These are phyloP conservation scores for Ameiurus melas DNA, from an alignment of 2,113 vertebrate species.

Conservation along the genomic window DNA sequence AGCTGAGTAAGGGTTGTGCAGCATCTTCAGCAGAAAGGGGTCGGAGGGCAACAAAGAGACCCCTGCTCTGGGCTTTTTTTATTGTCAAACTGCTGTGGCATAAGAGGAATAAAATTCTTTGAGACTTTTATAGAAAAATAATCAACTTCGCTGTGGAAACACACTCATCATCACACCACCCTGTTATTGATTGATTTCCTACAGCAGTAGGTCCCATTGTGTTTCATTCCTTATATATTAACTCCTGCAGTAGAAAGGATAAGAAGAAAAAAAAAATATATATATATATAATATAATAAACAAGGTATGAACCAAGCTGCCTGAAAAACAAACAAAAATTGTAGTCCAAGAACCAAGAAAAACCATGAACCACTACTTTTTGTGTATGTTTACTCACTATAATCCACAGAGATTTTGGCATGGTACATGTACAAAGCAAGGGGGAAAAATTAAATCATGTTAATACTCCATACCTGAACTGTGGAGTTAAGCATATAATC, in stretches of 20 bases:
- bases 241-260: neutral
- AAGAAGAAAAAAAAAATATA: conserved; percentile 1
- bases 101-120: neutral
- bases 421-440: neutral
- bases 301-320: neutral
- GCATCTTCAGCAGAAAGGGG: too few species aligned
- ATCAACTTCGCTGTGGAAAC: neutral
- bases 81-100: neutral
- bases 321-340: neutral
- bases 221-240: neutral
- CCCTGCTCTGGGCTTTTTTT: too few species aligned
- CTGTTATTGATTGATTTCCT: neutral
- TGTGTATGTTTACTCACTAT: neutral
- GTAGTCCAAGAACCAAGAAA: neutral
- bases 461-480: neutral
- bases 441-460: neutral
- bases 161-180: neutral
- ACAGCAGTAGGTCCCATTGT: neutral
- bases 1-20: too few species aligned
- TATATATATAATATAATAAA: neutral
- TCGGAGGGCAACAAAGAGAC: too few species aligned
- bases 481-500: neutral
- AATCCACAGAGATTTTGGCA: neutral
- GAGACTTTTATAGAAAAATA: neutral
- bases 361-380: neutral